phyloP scores from a whole-genome alignment of 2,888 invertebrate genomes.

The Exocentrus adspersus region DNA sequence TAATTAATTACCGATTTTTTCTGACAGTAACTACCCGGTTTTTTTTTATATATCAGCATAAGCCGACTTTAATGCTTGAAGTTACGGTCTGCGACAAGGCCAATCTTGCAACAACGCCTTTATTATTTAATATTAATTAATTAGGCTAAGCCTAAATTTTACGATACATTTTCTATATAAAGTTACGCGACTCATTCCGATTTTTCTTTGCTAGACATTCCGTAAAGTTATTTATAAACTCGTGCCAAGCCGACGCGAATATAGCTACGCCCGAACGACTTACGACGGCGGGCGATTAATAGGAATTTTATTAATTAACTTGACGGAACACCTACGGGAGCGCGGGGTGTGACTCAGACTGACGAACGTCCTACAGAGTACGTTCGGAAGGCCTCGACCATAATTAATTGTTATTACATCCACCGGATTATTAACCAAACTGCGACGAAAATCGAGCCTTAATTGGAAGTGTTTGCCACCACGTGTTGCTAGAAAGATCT shows the following conservation, averaged over 20 bases:
- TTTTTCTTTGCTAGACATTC: too few relatives aligned
- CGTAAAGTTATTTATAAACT: background rate
- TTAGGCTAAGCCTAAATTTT: too few relatives aligned
- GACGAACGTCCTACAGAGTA: conserved; percentile 1
- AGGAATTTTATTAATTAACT: conserved; percentile 13
- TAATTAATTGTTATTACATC: too few relatives aligned
- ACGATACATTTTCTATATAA: too few relatives aligned
- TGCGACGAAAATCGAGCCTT: background rate
- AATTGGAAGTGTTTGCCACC: background rate
- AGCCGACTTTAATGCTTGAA: background rate
- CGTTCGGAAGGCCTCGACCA: conserved; percentile 1
- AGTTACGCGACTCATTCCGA: too few relatives aligned
- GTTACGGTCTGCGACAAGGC: background rate
- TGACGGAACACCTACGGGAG: conserved; percentile 6
- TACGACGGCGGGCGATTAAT: background rate
- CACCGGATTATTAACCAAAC: background rate
- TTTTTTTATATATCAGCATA: background rate
- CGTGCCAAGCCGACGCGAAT: background rate
- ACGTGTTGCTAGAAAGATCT: too few relatives aligned
- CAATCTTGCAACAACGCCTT: background rate
- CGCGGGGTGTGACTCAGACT: background rate
- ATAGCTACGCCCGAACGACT: background rate
- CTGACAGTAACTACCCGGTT: background rate
- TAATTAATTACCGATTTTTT: background rate
- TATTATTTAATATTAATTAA: too few relatives aligned